Conservation (phyloP, 2,797 vertebrate species). For the Brachyalestes nurse region DNA sequence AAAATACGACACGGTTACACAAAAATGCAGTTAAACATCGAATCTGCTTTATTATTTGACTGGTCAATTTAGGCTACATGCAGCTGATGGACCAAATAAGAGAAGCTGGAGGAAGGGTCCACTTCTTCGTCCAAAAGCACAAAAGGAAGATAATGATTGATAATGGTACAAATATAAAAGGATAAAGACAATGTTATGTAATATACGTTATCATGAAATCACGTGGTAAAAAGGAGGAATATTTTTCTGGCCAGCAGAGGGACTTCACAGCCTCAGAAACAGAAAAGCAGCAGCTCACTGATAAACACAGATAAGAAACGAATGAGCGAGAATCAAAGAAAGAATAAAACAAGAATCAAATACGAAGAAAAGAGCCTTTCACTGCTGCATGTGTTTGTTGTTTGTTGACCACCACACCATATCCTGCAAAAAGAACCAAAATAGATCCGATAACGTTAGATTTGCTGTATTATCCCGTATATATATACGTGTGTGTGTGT, state of each 20-base stretch:
- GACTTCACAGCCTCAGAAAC: background rate
- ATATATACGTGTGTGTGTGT: too few species aligned
- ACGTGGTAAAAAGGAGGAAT: background rate
- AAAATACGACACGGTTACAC: too few species aligned
- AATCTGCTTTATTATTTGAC: too few species aligned
- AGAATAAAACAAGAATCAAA: background rate
- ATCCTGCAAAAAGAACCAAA: background rate
- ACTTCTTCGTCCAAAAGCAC: background rate
- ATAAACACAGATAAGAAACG: background rate
- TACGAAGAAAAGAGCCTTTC: too few species aligned
- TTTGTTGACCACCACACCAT: background rate
- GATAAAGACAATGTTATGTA: background rate
- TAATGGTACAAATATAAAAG: background rate
- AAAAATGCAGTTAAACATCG: too few species aligned
- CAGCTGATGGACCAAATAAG: background rate
- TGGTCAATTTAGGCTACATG: too few species aligned
- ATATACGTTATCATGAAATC: too few species aligned
- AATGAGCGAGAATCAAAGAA: background rate
- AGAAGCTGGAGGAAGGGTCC: background rate
- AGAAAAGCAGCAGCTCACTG: background rate
- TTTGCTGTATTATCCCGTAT: too few species aligned
- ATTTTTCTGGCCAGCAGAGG: conserved; percentile 22
- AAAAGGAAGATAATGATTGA: background rate
- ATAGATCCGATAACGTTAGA: too few species aligned
- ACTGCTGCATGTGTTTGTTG: background rate